These are phyloP conservation scores for Geodia barretti DNA, from an alignment of 37 sponge, comb jelly and placozoan genomes.

Conservation along the genomic window DNA sequence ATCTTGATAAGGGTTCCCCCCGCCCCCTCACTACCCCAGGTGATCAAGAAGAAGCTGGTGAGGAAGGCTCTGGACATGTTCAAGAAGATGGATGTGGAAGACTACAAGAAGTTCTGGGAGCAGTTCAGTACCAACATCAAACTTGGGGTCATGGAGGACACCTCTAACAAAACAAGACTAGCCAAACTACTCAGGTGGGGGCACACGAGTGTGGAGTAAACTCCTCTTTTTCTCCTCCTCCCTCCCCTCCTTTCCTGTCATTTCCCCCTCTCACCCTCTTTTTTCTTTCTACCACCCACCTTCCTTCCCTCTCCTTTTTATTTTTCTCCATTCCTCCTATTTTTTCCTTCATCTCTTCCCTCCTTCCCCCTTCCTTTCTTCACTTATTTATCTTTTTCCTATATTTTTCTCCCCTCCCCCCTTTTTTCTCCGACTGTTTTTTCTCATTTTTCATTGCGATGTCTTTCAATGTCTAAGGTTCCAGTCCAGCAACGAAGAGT, in stretches of 20 bases:
- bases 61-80: slow-evolving; percentile 98
- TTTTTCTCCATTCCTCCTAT: neutral
- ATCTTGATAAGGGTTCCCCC: too few relatives aligned
- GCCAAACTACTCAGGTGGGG: slow-evolving; percentile 95
- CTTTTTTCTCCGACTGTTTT: too few relatives aligned
- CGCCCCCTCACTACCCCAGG: too few relatives aligned
- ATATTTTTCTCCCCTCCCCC: too few relatives aligned
- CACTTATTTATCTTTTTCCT: neutral
- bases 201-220: too few relatives aligned
- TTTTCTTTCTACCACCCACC: too few relatives aligned
- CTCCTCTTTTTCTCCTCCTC: neutral
- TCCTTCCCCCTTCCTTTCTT: neutral
- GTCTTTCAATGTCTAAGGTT: too few relatives aligned
- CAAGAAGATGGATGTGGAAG: slow-evolving; percentile 90
- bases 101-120: slow-evolving; percentile 91
- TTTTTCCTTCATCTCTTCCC: neutral
- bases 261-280: too few relatives aligned
- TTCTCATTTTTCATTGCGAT: too few relatives aligned
- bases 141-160: slow-evolving; percentile 94
- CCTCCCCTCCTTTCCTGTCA: neutral
- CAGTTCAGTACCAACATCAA: slow-evolving; percentile 88
- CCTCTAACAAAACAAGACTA: slow-evolving; percentile 80
- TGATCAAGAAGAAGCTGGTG: slow-evolving; percentile 98
- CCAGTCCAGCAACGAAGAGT: slow-evolving; percentile 81
- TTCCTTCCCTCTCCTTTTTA: neutral